Evolutionary conservation across 2,113 vertebrate species (phyloP), one percentile per base, ranked within the genome.

Genomic region (Cygnus buccinator): DNA sequence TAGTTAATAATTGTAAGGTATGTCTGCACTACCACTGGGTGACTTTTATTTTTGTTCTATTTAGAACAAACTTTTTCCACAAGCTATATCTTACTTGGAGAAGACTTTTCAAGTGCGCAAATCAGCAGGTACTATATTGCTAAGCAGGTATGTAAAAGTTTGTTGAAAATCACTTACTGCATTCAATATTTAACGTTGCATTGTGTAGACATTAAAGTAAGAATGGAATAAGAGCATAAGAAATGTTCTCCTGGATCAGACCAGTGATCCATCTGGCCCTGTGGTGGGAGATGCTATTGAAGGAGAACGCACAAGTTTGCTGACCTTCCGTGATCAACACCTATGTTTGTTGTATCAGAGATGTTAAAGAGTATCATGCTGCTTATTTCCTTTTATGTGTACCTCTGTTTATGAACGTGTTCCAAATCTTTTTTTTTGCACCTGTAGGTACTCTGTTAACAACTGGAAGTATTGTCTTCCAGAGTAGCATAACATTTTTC

Each of bases 61-160:
- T 89, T 95, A 99, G 99, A 98, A 98, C 87, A 99, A 99, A 87
- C 98, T 99, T 85, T 99, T 99, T 68, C 99, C 99, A 87, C 99
- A 99, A 98, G 99, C 99, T 71, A 99, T 99, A 84, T 99, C 99
- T 85, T 99, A 99, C 78, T 97, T 99, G 93, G 98, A 99, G 97
- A 98, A 98, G 95, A 98, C 98, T 1, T 99, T 99, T 89, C 98
- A 99, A 87, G 99, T 99, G 74, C 98, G 99, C 37, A 98, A 96
- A 89, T 98, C 98, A 68, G 98, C 97, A 0, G 98, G 99, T 55
- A 98, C 98, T 22, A 98, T 99, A 82, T 97, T 99, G 62, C 98
- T 99, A 48, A 99, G 98, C 98, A 99, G 99, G 99, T 99, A 93
- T 33, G 97, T 97, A 61, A 22, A 74, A 39, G 10, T 55, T 57